These are phyloP conservation scores for Coracopsis vasa DNA, from an alignment of 2,113 vertebrate species.

Conservation along the genomic window DNA sequence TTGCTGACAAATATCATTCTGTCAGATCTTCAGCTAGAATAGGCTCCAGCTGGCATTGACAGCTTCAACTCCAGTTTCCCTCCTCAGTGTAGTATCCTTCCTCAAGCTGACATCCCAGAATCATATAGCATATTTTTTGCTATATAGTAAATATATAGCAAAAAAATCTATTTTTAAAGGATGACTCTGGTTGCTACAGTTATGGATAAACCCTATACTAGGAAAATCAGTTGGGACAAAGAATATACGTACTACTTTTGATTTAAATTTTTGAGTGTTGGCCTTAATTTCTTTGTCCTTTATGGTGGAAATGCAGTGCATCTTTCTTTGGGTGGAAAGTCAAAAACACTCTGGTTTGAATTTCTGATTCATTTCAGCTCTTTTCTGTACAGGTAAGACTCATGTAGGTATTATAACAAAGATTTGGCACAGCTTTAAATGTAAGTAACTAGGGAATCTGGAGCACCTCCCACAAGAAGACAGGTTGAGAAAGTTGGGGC, in stretches of 20 bases:
- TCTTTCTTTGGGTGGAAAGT: background rate
- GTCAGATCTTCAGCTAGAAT: background rate
- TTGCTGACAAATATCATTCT: background rate
- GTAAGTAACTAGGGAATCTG: constrained; percentile 21
- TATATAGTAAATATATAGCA: background rate
- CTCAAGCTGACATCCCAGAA: background rate
- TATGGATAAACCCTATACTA: background rate
- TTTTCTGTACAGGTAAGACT: background rate
- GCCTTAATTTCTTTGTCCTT: background rate
- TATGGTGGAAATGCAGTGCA: background rate
- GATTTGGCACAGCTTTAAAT: constrained; percentile 20
- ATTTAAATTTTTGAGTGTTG: background rate
- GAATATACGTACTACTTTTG: background rate
- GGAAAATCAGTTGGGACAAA: background rate
- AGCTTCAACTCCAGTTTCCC: background rate
- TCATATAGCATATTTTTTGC: background rate
- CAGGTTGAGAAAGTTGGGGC: too few species aligned
- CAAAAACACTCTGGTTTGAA: background rate
- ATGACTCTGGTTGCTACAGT: background rate
- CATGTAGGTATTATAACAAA: background rate
- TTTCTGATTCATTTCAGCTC: background rate
- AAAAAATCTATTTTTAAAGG: background rate
- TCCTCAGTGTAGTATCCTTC: background rate
- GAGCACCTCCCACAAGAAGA: too few species aligned
- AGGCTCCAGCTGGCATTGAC: background rate